phyloP scores from a whole-genome alignment of 2,113 vertebrate species.

The Raphicerus campestris region DNA sequence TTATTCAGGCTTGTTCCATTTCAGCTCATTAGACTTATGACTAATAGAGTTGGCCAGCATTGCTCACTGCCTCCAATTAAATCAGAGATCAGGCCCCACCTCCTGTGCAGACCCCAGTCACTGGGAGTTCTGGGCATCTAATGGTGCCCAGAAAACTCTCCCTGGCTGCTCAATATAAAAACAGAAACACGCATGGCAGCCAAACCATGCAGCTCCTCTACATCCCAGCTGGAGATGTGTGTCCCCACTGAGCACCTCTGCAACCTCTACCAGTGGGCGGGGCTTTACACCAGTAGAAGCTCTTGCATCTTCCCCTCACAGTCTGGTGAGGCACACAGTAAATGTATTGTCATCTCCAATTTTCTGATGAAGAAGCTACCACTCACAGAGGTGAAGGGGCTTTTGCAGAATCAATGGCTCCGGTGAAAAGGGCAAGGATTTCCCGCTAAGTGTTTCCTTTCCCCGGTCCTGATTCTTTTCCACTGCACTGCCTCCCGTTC shows the following conservation, averaged over 20 bases:
- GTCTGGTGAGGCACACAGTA: not conserved
- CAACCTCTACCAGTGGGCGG: not conserved
- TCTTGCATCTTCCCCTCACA: not conserved
- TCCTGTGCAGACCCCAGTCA: not conserved
- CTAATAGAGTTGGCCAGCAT: not conserved
- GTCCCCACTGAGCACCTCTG: not conserved
- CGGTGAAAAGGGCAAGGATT: not conserved
- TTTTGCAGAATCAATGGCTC: not conserved
- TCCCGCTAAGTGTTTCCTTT: not conserved
- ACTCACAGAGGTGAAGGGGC: not conserved
- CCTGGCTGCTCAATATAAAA: not conserved
- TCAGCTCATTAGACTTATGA: conserved; percentile 44
- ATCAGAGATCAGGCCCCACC: not conserved
- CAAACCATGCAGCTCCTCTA: not conserved
- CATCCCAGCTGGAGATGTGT: not conserved
- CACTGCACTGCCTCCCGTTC: not conserved
- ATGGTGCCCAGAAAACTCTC: not conserved
- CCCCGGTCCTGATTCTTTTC: not conserved
- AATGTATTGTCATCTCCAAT: not conserved
- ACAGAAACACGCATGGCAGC: not conserved
- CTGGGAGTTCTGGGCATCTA: not conserved
- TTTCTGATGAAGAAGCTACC: not conserved
- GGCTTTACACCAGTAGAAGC: not conserved
- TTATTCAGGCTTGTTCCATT: conserved; percentile 12
- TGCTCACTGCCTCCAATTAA: conserved; percentile 31